Evolutionary conservation across 2,888 invertebrate genomes (phyloP).

Genomic region (Timandra comae): DNA sequence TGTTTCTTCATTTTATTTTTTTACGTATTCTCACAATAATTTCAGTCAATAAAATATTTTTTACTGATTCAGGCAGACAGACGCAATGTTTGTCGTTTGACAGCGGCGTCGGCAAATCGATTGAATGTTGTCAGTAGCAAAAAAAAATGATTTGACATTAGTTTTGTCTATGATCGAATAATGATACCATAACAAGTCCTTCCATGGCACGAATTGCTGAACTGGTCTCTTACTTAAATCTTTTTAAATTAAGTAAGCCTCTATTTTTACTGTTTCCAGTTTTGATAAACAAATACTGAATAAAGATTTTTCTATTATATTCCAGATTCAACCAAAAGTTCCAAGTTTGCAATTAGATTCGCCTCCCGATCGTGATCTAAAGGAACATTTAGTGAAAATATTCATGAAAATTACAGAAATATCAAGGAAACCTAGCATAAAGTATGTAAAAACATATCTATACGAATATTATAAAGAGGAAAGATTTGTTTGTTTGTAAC

Average conservation of each 20-base stretch:
- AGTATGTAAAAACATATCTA: constrained; percentile 31
- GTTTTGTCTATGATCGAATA: constrained; percentile 19
- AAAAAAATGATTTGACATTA: constrained; percentile 7
- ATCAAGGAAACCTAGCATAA: constrained; percentile 37
- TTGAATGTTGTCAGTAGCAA: constrained; percentile 41
- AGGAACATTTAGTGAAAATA: constrained; percentile 39
- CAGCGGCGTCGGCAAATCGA: constrained; percentile 59
- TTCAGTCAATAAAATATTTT: constrained; percentile 15
- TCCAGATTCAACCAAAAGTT: background rate
- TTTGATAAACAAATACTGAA: no score
- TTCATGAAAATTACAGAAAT: constrained; percentile 53
- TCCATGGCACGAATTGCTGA: no score
- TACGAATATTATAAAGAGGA: no score
- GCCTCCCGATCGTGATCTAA: constrained; percentile 45
- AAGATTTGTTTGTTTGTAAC: no score
- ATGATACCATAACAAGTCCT: no score
- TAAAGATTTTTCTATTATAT: no score
- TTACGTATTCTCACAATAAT: constrained; percentile 4
- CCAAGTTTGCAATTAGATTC: constrained; percentile 43
- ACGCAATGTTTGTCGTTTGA: constrained; percentile 41
- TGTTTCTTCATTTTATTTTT: constrained; percentile 66
- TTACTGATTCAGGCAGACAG: constrained; percentile 29
- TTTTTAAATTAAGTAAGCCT: no score
- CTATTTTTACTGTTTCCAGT: constrained; percentile 29
- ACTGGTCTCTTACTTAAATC: no score